Evolutionary conservation across 2,797 vertebrate species (phyloP).

Genomic region (Ctenopoma multispine): DNA sequence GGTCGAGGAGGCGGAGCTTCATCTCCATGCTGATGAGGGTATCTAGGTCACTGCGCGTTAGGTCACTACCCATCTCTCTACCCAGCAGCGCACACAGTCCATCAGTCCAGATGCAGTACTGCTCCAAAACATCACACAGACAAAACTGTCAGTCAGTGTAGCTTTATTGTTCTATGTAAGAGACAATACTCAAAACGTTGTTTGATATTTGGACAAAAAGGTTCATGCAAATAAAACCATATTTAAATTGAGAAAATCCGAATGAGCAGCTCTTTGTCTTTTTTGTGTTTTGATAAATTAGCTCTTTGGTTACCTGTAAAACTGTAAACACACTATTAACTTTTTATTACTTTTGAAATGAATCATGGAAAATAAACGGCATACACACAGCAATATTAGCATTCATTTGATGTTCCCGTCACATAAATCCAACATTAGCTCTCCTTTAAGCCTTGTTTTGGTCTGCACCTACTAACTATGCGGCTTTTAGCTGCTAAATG

Average conservation of each 20-base stretch:
- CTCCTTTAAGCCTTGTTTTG: background rate
- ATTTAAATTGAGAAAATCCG: background rate
- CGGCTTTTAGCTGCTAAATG: slow-evolving; percentile 9
- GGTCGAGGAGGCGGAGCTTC: slow-evolving; percentile 97
- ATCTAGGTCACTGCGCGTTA: slow-evolving; percentile 97
- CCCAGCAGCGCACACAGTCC: slow-evolving; percentile 95
- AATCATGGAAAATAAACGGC: background rate
- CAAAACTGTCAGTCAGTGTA: background rate
- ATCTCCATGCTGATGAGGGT: slow-evolving; percentile 99
- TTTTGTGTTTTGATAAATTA: too few relatives aligned
- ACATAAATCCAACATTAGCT: background rate
- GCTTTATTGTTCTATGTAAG: background rate
- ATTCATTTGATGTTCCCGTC: background rate
- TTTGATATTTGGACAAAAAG: too few relatives aligned
- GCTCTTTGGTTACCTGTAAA: too few relatives aligned
- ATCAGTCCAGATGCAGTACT: slow-evolving; percentile 99
- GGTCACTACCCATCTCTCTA: slow-evolving; percentile 97
- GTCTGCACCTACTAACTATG: slow-evolving; percentile 2
- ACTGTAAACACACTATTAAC: background rate
- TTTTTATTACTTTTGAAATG: background rate
- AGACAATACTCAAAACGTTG: background rate
- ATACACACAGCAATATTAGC: background rate
- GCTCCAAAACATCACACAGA: slow-evolving; percentile 26
- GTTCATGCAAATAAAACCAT: background rate
- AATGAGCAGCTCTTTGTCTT: background rate